Percentiles rank a stretch among this genome's conserved stretches.
phyloP scores from a whole-genome alignment of 2,888 invertebrate species.

The Ornithoptera alexandrae region DNA sequence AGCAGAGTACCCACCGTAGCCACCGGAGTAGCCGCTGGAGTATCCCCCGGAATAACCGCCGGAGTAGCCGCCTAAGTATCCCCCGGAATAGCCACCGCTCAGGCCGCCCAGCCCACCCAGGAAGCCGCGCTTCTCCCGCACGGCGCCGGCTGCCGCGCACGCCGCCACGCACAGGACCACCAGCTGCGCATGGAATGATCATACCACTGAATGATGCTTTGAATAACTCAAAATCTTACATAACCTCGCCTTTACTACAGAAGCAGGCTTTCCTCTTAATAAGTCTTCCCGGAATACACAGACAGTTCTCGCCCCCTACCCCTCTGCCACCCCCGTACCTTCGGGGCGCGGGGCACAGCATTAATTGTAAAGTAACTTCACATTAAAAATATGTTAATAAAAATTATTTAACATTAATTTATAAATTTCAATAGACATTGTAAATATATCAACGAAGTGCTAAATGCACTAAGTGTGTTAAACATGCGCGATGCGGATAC shows the following conservation, averaged over 20 bases:
- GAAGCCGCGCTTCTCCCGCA: constrained; percentile 31
- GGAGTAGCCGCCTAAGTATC: constrained; percentile 25
- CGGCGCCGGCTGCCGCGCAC: constrained; percentile 17
- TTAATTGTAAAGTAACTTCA: too few species aligned
- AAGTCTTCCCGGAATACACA: too few species aligned
- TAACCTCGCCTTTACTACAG: background rate
- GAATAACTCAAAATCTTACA: background rate
- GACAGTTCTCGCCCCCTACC: too few species aligned
- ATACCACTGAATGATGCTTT: background rate
- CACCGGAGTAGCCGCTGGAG: constrained; percentile 23
- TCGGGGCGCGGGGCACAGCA: too few species aligned
- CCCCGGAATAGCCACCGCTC: constrained; percentile 20
- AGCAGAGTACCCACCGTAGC: constrained; percentile 33
- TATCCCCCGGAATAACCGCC: constrained; percentile 32
- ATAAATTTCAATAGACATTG: too few species aligned
- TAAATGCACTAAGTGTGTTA: too few species aligned
- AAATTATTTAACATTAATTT: too few species aligned
- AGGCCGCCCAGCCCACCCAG: constrained; percentile 12
- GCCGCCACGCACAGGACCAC: constrained; percentile 25
- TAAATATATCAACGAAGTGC: too few species aligned
- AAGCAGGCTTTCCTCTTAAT: too few species aligned
- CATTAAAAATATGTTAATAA: too few species aligned
- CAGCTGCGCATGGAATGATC: background rate
- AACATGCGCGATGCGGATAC: background rate
- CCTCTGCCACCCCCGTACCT: too few species aligned